Conservation (phyloP, 2,797 vertebrate species). For the Craterocephalus amniculus region DNA sequence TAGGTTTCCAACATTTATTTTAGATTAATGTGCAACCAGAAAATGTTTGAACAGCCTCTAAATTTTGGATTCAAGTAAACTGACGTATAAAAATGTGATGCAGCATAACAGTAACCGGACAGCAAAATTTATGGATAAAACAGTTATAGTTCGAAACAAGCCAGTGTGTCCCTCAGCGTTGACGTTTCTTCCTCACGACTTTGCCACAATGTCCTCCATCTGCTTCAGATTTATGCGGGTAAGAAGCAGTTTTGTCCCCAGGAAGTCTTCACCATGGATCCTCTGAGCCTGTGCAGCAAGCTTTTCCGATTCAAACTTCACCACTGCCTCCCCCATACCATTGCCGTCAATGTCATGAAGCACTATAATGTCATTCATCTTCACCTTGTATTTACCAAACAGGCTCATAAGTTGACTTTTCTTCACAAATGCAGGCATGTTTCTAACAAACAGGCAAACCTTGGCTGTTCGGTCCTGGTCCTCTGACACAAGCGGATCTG, state of each 20-base stretch:
- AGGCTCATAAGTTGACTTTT: slow-evolving; percentile 85
- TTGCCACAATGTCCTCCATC: slow-evolving; percentile 77
- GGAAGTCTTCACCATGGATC: slow-evolving; percentile 81
- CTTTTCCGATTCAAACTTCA: slow-evolving; percentile 85
- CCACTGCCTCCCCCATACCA: slow-evolving; percentile 87
- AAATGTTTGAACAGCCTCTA: not conserved
- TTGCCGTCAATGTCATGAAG: slow-evolving; percentile 84
- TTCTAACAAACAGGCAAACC: slow-evolving; percentile 76
- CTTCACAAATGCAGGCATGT: slow-evolving; percentile 87
- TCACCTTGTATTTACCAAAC: slow-evolving; percentile 80
- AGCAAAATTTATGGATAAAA: not conserved
- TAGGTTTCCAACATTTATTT: slow-evolving; percentile 28
- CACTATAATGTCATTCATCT: slow-evolving; percentile 81
- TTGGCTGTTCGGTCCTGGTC: not conserved
- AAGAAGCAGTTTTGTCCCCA: slow-evolving; percentile 86
- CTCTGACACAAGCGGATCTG: rapidly evolving
- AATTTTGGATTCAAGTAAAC: not conserved
- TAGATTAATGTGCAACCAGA: not conserved
- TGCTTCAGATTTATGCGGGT: slow-evolving; percentile 85
- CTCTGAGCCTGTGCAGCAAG: slow-evolving; percentile 81
- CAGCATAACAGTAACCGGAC: not conserved
- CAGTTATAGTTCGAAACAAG: no score
- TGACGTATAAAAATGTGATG: not conserved
- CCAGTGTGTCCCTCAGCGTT: not conserved
- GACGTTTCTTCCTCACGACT: slow-evolving; percentile 9